Evolutionary conservation across 2,113 vertebrate genomes (phyloP), one percentile per base, ranked within the genome.

Genomic region (Bujurquina vittata): DNA sequence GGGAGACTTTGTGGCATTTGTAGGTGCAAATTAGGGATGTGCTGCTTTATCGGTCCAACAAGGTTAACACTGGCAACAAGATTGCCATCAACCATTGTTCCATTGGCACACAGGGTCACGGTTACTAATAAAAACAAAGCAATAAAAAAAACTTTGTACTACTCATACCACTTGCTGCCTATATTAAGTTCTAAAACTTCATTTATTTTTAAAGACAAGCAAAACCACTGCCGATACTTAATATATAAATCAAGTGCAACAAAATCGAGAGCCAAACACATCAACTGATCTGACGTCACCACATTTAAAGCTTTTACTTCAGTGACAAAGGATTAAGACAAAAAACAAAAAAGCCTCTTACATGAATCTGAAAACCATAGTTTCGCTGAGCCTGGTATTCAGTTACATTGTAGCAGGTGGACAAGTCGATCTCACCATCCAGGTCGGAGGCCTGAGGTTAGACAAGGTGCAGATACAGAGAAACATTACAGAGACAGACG

Each of bases 301-400:
- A 40, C 1, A 43, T 0, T 67, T 22, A 69, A 46, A 40, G 10
- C 0, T 69, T 49, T 69, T 20, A 17, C 1, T 69, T 67, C 40
- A 67, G 40, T 23, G 18, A 40, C n/a, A 49, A 67, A 69, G 40
- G 0, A 29, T 49, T 4, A 23, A 69, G 63, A 14, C 52, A 1
- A 60, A 73, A 67, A 20, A 23, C 8, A 31, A 31, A 31, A 77
- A 52, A 49, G 10, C 2, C 8, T 78, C 95, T 94, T 92, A 96
- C 96, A 60, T 96, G 95, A 61, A 96, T 96, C 86, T 96, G 95
- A 86, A 96, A 96, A 10, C 96, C 96, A 46, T 96, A 96, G 92
- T 96, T 96, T 40, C 96, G 94, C 46, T 96, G 96, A 79, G 96
- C 96, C 88, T 96, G 96, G 88, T 95, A 95, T 79, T 96, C 96